A percentile compares a stretch with the other conserved stretches of the same genome.
Evolutionary conservation across 2,797 vertebrate genomes (phyloP).

Genomic region (Eospalax fontanierii): DNA sequence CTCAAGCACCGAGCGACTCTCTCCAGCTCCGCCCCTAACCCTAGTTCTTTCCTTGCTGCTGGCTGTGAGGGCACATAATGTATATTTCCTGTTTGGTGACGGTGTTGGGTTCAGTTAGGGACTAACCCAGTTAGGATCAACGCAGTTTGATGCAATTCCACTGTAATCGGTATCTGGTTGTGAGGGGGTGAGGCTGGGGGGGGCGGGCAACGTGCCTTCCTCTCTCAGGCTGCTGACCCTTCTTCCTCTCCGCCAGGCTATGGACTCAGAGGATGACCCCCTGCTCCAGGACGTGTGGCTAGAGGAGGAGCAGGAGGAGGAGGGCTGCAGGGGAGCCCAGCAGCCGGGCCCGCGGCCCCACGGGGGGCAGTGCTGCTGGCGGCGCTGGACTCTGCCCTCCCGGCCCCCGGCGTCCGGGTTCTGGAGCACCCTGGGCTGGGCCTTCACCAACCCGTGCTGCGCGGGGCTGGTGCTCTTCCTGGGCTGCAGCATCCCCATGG

Average conservation of each 20-base stretch:
- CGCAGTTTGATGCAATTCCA: neutral
- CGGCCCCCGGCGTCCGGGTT: constrained; percentile 86
- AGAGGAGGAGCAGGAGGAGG: constrained; percentile 91
- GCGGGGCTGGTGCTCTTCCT: constrained; percentile 93
- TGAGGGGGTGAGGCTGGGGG: neutral
- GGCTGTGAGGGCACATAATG: neutral
- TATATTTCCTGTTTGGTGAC: neutral
- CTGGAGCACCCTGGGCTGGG: constrained; percentile 95
- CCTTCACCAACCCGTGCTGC: constrained; percentile 95
- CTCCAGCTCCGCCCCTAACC: neutral
- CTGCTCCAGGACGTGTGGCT: constrained; percentile 94
- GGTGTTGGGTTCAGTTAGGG: neutral
- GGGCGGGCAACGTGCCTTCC: neutral
- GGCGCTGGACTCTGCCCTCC: constrained; percentile 78
- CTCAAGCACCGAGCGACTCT: neutral
- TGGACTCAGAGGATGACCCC: constrained; percentile 96
- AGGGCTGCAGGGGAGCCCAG: constrained; percentile 76
- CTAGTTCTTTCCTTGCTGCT: neutral
- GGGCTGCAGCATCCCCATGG: constrained; percentile 94
- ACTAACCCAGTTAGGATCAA: neutral
- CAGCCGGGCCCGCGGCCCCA: constrained; percentile 67
- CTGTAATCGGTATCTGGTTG: too few relatives aligned
- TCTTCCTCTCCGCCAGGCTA: constrained; percentile 82
- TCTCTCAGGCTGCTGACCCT: constrained; percentile 63
- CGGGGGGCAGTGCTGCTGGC: constrained; percentile 84